phyloP scores from a whole-genome alignment of 2,113 vertebrate genomes.

The Potamarius usumacintae region DNA sequence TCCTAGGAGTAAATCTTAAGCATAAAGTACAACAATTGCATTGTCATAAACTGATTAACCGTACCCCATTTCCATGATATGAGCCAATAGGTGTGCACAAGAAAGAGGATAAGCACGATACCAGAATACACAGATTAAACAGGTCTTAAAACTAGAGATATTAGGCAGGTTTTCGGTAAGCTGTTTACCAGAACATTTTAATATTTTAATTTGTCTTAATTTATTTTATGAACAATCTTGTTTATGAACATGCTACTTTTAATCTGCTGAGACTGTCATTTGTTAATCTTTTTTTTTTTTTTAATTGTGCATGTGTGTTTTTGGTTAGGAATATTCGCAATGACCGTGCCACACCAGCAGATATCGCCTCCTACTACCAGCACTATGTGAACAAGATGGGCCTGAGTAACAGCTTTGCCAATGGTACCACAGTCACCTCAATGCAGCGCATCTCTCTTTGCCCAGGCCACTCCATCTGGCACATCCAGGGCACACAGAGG shows the following conservation, averaged over 20 bases:
- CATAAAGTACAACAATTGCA: neutral
- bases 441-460: constrained; percentile 53
- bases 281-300: neutral
- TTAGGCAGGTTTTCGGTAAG: neutral
- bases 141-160: neutral
- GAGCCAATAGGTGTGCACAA: neutral
- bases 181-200: neutral
- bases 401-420: constrained; percentile 72
- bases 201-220: neutral
- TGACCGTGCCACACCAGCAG: constrained; percentile 75
- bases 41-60: neutral
- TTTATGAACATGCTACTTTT: neutral
- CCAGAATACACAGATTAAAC: neutral
- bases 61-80: neutral
- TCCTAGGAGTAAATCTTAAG: neutral
- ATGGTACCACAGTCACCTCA: constrained; percentile 69
- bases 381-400: constrained; percentile 75
- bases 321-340: constrained; percentile 72
- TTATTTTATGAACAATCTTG: too few relatives aligned
- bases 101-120: neutral
- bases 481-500: constrained; percentile 68
- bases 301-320: neutral
- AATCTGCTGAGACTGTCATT: neutral
- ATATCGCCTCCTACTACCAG: constrained; percentile 80
- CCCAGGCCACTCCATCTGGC: constrained; percentile 62